Base-by-base conservation (phyloP, 2,113 vertebrate species). In the Apteryx owenii region DNA sequence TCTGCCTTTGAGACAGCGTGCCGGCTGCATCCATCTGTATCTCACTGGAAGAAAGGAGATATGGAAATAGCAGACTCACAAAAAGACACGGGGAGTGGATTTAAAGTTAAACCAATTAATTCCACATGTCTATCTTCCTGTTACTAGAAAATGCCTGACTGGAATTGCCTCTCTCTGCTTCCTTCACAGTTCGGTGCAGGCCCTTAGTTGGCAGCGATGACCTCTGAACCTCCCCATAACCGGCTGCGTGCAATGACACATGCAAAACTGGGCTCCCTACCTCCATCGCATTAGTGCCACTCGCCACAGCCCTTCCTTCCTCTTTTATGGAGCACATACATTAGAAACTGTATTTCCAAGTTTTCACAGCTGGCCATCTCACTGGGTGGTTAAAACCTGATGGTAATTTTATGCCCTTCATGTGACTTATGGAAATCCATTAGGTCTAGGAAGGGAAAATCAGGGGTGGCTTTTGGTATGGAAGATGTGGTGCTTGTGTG, bases 201-300 rank as follows among this genome's bases (percentile, higher is more conserved):
- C 65, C 64, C 23, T 81, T 46, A 19, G 10, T 2, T 7, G 20
- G 46, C n/a, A 89, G 28, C 56, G 73, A 3, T 22, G 61, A 51
- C n/a, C 73, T 84, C 33, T 33, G 73, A 51, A 68, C 12, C 33
- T 66, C 44, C 38, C 71, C 28, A 25, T 8, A 2, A 1, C 20
- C 20, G 31, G 28, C 38, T 46, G 26, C 54, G 33, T 0, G 7
- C 0, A 1, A 7, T 0, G 1, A 58, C 18, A 10, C 0, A 0
- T 23, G 11, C 18, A 66, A 69, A 69, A 77, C 7, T 40, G 1
- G 19, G 19, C 23, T 48, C 16, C 14, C 8, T 29, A 3, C 22
- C 29, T 40, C 56, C 22, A 0, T 19, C 36, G 21, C 7, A 4
- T 42, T 33, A 42, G 38, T 18, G 25, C 22, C 48, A 51, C 15